Conservation (phyloP, 2,797 vertebrate genomes). For the Picus viridis region DNA sequence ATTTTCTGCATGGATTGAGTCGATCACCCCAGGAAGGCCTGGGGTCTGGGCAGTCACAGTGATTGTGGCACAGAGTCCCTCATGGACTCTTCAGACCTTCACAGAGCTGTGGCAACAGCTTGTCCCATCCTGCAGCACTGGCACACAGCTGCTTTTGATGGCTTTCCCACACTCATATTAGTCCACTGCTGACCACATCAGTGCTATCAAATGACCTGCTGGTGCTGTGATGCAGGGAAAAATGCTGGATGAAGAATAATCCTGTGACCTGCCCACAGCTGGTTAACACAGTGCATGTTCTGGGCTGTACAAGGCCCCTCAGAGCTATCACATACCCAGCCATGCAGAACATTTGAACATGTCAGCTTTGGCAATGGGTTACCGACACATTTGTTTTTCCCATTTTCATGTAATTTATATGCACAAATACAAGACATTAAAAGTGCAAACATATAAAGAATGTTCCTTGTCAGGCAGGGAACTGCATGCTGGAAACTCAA, state of each 20-base stretch:
- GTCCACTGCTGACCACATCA: background rate
- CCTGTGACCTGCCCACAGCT: background rate
- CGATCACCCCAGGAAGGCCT: background rate
- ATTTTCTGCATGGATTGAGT: background rate
- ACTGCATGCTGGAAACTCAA: background rate
- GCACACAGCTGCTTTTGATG: background rate
- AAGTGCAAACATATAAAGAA: background rate
- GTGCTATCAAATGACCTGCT: background rate
- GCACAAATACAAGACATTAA: background rate
- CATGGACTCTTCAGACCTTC: background rate
- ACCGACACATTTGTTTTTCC: background rate
- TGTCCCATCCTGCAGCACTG: background rate
- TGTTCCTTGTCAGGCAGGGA: background rate
- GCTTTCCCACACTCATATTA: background rate
- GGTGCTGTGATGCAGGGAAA: background rate
- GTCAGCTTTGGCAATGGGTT: background rate
- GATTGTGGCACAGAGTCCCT: background rate
- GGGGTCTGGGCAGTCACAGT: background rate
- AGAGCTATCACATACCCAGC: background rate
- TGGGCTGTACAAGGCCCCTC: background rate
- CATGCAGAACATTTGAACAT: accelerated
- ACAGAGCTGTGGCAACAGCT: background rate
- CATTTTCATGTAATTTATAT: background rate
- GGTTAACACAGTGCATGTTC: background rate
- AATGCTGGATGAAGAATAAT: background rate